These are phyloP conservation scores for Apistogramma diplotaenia DNA, from an alignment of 2,113 vertebrate species.

Conservation along the genomic window DNA sequence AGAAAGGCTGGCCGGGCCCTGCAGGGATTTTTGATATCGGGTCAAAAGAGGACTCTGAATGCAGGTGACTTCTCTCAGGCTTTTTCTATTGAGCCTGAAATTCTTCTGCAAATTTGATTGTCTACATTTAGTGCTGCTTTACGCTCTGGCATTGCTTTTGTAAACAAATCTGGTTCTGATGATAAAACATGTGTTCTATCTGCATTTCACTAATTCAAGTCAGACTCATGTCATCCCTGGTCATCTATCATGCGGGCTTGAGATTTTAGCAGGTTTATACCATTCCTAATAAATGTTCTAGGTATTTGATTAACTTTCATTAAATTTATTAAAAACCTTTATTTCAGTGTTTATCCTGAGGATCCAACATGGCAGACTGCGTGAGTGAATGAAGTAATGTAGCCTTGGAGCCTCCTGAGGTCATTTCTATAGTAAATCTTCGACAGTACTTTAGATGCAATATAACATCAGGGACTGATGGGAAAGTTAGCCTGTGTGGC, in stretches of 20 bases:
- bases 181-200: neutral
- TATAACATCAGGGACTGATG: neutral
- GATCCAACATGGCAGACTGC: neutral
- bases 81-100: neutral
- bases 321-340: neutral
- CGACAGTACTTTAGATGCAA: neutral
- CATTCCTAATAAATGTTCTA: neutral
- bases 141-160: neutral
- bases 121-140: neutral
- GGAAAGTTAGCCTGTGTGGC: too few relatives aligned
- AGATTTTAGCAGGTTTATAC: neutral
- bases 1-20: conserved; percentile 16
- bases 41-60: conserved; percentile 13
- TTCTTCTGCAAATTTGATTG: neutral
- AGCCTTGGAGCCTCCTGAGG: neutral
- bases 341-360: neutral
- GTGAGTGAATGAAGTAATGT: neutral
- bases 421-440: neutral
- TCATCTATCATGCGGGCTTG: neutral
- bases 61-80: conserved; percentile 30
- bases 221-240: neutral
- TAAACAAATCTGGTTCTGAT: conserved; percentile 4
- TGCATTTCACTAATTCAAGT: neutral
- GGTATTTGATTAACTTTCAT: neutral
- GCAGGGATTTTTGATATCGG: conserved; percentile 29